phyloP scores from a whole-genome alignment of 2,113 vertebrate species.

The Hippocampus guttulatus region DNA sequence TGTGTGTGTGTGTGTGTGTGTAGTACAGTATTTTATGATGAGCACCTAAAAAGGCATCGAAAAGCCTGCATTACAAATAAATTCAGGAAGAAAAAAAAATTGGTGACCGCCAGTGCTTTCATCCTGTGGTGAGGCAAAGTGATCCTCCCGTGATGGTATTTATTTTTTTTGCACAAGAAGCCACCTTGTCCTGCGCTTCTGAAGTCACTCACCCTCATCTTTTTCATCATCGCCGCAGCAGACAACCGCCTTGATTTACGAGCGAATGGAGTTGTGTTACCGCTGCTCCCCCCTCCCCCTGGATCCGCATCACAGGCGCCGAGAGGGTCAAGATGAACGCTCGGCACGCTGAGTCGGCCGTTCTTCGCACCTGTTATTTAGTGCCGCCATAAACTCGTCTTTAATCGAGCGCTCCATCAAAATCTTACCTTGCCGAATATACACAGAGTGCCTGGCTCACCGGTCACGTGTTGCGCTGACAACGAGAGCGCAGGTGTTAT shows the following conservation, averaged over 20 bases:
- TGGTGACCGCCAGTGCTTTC: too few species aligned
- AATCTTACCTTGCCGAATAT: slow-evolving; percentile 47
- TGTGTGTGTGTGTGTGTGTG: too few species aligned
- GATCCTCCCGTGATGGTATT: background rate
- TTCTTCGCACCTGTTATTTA: slow-evolving; percentile 68
- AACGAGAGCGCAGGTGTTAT: background rate
- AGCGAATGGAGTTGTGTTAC: background rate
- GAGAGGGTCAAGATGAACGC: slow-evolving; percentile 37
- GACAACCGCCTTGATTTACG: slow-evolving; percentile 55
- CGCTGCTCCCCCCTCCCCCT: background rate
- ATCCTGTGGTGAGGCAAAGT: slow-evolving; percentile 8
- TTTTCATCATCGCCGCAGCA: slow-evolving; percentile 48
- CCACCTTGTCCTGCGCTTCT: slow-evolving; percentile 13
- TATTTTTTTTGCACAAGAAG: background rate
- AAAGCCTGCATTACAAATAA: background rate
- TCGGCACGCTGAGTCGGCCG: slow-evolving; percentile 49
- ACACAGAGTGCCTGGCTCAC: background rate
- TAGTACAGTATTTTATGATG: too few species aligned
- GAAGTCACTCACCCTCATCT: slow-evolving; percentile 26
- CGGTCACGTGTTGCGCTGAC: background rate
- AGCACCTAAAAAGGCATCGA: too few species aligned
- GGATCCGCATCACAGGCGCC: slow-evolving; percentile 51
- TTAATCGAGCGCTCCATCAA: slow-evolving; percentile 55
- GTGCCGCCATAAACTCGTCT: slow-evolving; percentile 54
- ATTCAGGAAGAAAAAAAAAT: too few species aligned